These are phyloP conservation scores for Xylocopa sonorina DNA, from an alignment of 1,140 invertebrate species.

Conservation along the genomic window DNA sequence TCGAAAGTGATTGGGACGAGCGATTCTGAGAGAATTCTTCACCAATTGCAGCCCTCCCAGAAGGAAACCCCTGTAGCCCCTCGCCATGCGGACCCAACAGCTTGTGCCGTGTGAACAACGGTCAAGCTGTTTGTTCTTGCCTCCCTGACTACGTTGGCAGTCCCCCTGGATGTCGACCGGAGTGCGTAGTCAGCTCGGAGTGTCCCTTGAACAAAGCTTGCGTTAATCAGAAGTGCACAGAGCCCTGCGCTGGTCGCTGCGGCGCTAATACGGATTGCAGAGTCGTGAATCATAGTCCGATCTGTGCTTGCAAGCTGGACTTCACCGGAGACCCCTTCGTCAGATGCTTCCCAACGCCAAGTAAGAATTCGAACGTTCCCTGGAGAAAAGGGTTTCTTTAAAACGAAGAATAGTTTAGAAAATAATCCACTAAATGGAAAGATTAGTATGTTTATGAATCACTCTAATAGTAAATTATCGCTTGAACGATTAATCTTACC, in stretches of 20 bases:
- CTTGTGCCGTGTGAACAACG: constrained; percentile 85
- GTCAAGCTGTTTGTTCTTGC: constrained; percentile 86
- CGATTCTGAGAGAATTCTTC: constrained; percentile 13
- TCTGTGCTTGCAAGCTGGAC: constrained; percentile 81
- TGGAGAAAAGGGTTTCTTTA: neutral
- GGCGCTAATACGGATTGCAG: constrained; percentile 79
- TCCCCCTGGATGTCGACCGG: constrained; percentile 78
- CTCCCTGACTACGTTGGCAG: constrained; percentile 82
- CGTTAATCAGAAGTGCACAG: constrained; percentile 80
- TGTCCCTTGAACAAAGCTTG: constrained; percentile 80
- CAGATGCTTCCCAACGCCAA: constrained; percentile 80
- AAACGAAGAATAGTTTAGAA: no score
- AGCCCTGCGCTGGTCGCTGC: constrained; percentile 82
- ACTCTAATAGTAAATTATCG: no score
- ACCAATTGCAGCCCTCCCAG: constrained; percentile 79
- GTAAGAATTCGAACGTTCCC: constrained; percentile 77
- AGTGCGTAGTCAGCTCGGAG: constrained; percentile 81
- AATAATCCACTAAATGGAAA: no score
- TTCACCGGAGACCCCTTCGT: constrained; percentile 83
- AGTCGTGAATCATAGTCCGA: constrained; percentile 79
- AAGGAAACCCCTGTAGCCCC: constrained; percentile 82
- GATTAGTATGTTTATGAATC: no score
- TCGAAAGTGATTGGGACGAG: neutral
- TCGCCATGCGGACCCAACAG: constrained; percentile 88
- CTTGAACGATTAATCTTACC: neutral